Conservation (phyloP, 2,888 invertebrate genomes). For the Empis stercorea region DNA sequence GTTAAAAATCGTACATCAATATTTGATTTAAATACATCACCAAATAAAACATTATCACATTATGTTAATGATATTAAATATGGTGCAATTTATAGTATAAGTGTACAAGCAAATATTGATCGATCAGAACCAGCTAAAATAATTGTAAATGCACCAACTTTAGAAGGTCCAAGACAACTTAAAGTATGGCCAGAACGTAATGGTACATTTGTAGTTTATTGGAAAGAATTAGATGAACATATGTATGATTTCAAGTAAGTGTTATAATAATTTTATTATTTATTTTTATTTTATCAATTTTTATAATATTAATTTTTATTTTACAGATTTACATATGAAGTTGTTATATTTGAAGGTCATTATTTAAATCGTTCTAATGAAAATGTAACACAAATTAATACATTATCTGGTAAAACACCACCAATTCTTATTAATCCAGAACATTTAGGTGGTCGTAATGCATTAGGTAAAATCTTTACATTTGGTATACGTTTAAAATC, state of each 20-base stretch:
- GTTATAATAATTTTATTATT: background rate
- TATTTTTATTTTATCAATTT: constrained; percentile 6
- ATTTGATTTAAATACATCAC: constrained; percentile 40
- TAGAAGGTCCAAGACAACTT: constrained; percentile 52
- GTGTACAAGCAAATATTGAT: constrained; percentile 31
- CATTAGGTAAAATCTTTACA: constrained; percentile 41
- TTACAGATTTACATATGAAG: constrained; percentile 45
- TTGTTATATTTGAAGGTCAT: constrained; percentile 47
- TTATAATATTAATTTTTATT: constrained; percentile 3
- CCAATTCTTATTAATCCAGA: constrained; percentile 28
- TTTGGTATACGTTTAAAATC: constrained; percentile 52
- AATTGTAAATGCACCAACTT: constrained; percentile 40
- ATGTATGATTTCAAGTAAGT: constrained; percentile 17
- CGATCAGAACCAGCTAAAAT: constrained; percentile 35
- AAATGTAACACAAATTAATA: constrained; percentile 32
- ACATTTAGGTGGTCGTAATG: constrained; percentile 38
- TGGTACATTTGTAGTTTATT: constrained; percentile 51
- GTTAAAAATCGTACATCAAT: constrained; percentile 34
- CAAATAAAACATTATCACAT: constrained; percentile 39
- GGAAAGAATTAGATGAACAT: constrained; percentile 41
- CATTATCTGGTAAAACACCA: constrained; percentile 38
- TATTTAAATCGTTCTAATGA: constrained; percentile 38
- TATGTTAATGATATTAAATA: constrained; percentile 40
- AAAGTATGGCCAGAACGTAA: constrained; percentile 44
- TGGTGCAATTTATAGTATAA: constrained; percentile 42